Evolutionary conservation across 2,888 invertebrate genomes (phyloP), one percentile per base, ranked within the genome.

Genomic region (Thera britannica): DNA sequence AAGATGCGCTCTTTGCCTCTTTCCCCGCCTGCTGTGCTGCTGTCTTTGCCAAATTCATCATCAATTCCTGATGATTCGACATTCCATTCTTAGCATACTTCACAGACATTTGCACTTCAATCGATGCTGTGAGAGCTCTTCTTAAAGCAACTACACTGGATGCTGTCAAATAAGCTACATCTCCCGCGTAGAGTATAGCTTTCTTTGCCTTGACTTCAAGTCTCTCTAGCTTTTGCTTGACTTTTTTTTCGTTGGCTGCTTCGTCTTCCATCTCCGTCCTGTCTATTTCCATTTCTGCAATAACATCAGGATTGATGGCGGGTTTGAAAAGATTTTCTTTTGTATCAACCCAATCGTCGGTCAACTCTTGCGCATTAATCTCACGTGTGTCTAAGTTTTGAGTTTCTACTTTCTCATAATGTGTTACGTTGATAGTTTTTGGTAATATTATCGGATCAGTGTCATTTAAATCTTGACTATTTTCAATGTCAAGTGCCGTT

Each of bases 11-110:
- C 74, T 89, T 93, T 11, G 93, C 93, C 77, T 93, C 93, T 77
- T 93, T 93, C 0, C 93, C 93, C 41, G 93, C 93, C 79, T 93
- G 93, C 71, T 93, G 93, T 5, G 93, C 93, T 12, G 93, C 93
- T 5, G 93, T 92, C 70, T 90, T 93, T 0, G 93, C 93, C 64
- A 93, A 83, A 79, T 92, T 93, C 93, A 92, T 92, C 93, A 93
- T 93, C 62, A 93, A 75, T 56, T 93, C 92, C 74, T 91, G 91
- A 70, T 93, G 92, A 76, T 92, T 91, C 1, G 90, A 86, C 92
- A 92, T 90, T 3, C 92, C 92, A 71, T 87, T 91, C 72, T 89
- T 92, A 23, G 93, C 93, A 67, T 88, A 90, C 63, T 80, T 87
- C 0, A 93, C 90, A 8, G 93, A 92, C 93, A 93, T 93, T 70